Evolutionary conservation across 2,797 vertebrate genomes (phyloP).

Genomic region (Ctenopoma multispine): DNA sequence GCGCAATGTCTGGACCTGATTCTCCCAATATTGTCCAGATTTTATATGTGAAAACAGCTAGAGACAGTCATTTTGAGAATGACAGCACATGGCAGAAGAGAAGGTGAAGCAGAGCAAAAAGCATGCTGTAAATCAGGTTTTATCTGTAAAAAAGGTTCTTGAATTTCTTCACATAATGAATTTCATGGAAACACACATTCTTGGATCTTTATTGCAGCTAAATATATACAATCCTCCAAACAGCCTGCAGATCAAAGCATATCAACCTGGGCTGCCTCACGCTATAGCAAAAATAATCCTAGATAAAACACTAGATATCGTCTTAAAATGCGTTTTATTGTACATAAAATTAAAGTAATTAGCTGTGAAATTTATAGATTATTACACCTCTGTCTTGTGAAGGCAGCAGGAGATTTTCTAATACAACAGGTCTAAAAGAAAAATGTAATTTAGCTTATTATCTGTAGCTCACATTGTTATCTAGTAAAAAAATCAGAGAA

Average conservation of each 20-base stretch:
- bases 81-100: not conserved
- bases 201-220: conserved; percentile 9
- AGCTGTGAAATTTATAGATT: conserved; percentile 23
- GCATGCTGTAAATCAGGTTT: conserved; percentile 8
- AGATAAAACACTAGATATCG: conserved; percentile 9
- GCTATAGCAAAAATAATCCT: conserved; percentile 6
- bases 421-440: not conserved
- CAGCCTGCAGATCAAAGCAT: conserved; percentile 24
- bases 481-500: conserved; percentile 12
- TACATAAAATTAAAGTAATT: conserved; percentile 37
- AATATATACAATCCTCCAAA: conserved; percentile 1
- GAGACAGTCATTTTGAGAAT: conserved; percentile 20
- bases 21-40: too few species aligned
- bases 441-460: conserved; percentile 3
- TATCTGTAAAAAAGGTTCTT: conserved; percentile 9
- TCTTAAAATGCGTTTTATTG: conserved; percentile 7
- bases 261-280: conserved; percentile 9
- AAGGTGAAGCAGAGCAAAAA: not conserved
- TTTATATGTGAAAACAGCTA: too few species aligned
- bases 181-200: conserved; percentile 9
- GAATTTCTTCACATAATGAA: conserved; percentile 2
- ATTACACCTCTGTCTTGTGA: conserved; percentile 21
- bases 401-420: conserved; percentile 26
- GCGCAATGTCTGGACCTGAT: too few species aligned
- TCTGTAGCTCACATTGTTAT: conserved; percentile 16